phyloP scores from a whole-genome alignment of 1,140 invertebrate species.

The Whitmania pigra region DNA sequence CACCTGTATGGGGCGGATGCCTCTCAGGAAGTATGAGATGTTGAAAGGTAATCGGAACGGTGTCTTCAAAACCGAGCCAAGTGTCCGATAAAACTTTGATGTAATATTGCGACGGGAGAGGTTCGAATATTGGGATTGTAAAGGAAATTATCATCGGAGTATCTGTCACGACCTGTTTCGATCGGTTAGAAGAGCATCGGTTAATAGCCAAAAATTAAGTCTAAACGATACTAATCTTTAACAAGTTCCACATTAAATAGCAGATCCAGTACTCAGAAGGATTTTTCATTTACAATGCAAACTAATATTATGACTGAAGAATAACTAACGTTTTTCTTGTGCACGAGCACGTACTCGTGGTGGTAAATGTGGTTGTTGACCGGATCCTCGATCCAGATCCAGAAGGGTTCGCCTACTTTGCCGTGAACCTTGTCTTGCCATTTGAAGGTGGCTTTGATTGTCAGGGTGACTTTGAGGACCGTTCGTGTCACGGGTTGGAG shows the following conservation, averaged over 20 bases:
- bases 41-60: slow-evolving; percentile 65
- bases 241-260: no score
- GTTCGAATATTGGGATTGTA: slow-evolving; percentile 86
- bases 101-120: slow-evolving; percentile 80
- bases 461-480: slow-evolving; percentile 72
- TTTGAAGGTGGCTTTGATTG: slow-evolving; percentile 66
- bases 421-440: slow-evolving; percentile 56
- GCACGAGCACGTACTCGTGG: slow-evolving; percentile 78
- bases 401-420: slow-evolving; percentile 74
- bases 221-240: neutral
- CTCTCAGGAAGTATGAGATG: slow-evolving; percentile 79
- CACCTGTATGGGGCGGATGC: slow-evolving; percentile 80
- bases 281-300: no score
- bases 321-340: slow-evolving; percentile 63
- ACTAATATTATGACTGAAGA: neutral
- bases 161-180: slow-evolving; percentile 47
- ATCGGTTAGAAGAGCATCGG: no score
- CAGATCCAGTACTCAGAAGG: no score
- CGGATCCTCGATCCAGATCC: slow-evolving; percentile 95
- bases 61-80: slow-evolving; percentile 71
- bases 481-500: slow-evolving; percentile 86
- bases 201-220: neutral
- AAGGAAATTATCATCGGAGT: slow-evolving; percentile 76
- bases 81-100: slow-evolving; percentile 72
- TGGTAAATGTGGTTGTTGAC: slow-evolving; percentile 88